A percentile compares a stretch with the other conserved stretches of the same genome.
Evolutionary conservation across 2,888 invertebrate genomes (phyloP).

Genomic region (Pristionchus japonicus): DNA sequence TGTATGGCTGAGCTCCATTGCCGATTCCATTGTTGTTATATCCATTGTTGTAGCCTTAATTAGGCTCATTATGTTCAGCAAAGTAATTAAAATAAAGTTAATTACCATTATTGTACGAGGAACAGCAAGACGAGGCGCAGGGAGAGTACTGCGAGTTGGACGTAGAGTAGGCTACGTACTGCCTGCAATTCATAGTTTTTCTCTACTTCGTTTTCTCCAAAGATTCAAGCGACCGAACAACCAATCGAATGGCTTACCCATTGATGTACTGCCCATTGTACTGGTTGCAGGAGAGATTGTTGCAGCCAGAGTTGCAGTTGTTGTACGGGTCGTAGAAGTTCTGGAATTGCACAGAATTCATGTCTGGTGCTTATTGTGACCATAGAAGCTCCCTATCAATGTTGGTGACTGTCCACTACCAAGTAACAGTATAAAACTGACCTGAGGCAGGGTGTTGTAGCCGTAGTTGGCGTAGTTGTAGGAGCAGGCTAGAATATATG

Average conservation of each 20-base stretch:
- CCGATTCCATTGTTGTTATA: background rate
- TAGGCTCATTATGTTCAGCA: background rate
- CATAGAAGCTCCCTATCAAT: no score
- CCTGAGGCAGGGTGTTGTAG: background rate
- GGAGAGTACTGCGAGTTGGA: constrained; percentile 59
- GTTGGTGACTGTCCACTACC: no score
- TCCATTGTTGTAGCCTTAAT: background rate
- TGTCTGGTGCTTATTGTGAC: no score
- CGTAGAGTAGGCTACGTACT: constrained; percentile 59
- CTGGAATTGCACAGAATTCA: no score
- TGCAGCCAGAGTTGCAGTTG: constrained; percentile 61
- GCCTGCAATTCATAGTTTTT: constrained; percentile 54
- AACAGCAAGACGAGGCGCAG: constrained; percentile 62
- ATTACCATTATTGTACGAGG: constrained; percentile 2
- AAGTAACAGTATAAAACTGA: background rate
- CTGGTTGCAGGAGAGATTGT: constrained; percentile 59
- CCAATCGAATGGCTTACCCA: constrained; percentile 49
- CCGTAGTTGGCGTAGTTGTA: constrained; percentile 38
- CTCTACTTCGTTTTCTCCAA: no score
- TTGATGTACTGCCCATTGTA: constrained; percentile 59
- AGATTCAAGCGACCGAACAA: no score
- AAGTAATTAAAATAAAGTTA: background rate
- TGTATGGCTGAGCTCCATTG: constrained; percentile 7
- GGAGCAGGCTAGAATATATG: constrained; percentile 14
- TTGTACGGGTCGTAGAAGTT: constrained; percentile 58